Conservation (phyloP, 2,888 invertebrate genomes). For the Automeris io region DNA sequence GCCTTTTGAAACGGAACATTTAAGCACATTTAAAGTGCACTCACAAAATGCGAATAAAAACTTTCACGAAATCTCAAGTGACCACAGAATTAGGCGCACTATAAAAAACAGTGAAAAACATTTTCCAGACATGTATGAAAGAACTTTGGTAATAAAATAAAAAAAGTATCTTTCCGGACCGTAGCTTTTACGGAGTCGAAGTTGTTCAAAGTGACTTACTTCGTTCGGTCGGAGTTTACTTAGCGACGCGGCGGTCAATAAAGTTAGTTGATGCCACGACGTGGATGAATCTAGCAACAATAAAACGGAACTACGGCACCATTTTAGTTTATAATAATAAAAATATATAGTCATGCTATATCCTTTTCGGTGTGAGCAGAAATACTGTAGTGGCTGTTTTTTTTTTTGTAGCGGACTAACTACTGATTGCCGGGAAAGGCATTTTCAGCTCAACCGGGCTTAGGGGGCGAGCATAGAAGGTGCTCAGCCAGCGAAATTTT, state of each 20-base stretch:
- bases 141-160: conserved; percentile 68
- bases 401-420: too few relatives aligned
- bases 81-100: conserved; percentile 6
- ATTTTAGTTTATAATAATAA: too few relatives aligned
- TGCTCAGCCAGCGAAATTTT: too few relatives aligned
- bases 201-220: conserved; percentile 61
- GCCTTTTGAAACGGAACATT: conserved; percentile 33
- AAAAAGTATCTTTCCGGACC: conserved; percentile 54
- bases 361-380: too few relatives aligned
- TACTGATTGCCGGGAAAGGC: too few relatives aligned
- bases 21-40: conserved; percentile 28
- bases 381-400: too few relatives aligned
- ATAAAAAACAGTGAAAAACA: conserved; percentile 35
- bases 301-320: conserved; percentile 45
- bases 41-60: conserved; percentile 26
- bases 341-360: too few relatives aligned
- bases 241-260: conserved; percentile 63
- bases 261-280: conserved; percentile 45
- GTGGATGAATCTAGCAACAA: conserved; percentile 45
- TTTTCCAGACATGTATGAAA: conserved; percentile 60
- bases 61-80: conserved; percentile 12
- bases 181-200: conserved; percentile 62
- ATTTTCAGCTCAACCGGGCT: too few relatives aligned
- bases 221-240: conserved; percentile 42
- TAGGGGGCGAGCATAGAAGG: too few relatives aligned